These are phyloP conservation scores for Tinea pellionella DNA, from an alignment of 2,888 invertebrate genomes.

Conservation along the genomic window DNA sequence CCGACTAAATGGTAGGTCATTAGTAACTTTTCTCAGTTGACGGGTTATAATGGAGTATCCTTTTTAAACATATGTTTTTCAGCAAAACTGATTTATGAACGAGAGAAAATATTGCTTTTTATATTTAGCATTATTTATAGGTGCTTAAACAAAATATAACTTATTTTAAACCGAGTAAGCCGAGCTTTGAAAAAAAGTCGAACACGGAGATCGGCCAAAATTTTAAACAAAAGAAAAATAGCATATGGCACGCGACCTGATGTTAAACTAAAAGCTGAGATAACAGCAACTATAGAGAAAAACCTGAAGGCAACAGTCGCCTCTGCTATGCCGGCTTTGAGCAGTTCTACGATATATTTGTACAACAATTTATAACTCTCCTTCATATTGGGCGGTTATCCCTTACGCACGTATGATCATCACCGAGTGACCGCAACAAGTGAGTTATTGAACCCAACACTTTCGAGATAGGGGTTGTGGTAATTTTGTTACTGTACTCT, in stretches of 20 bases:
- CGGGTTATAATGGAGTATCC: slow-evolving; percentile 10
- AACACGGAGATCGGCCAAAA: too few relatives aligned
- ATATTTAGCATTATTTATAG: too few relatives aligned
- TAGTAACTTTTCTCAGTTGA: slow-evolving; percentile 20
- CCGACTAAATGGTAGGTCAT: slow-evolving; percentile 30
- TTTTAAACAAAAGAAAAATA: too few relatives aligned
- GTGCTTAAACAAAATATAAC: too few relatives aligned
- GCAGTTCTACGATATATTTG: background rate
- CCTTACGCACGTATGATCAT: background rate
- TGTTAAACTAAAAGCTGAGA: too few relatives aligned
- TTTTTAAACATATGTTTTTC: slow-evolving; percentile 9
- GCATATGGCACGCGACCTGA: too few relatives aligned
- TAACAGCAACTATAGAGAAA: too few relatives aligned
- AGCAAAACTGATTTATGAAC: background rate
- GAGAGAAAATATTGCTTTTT: background rate
- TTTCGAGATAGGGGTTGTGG: background rate
- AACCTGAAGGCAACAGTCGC: too few relatives aligned
- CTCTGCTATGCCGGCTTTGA: too few relatives aligned
- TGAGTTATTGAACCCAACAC: background rate
- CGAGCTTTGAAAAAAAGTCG: too few relatives aligned
- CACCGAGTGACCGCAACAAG: background rate
- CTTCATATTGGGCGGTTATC: background rate
- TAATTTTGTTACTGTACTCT: background rate
- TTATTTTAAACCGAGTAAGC: too few relatives aligned
- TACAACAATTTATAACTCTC: background rate